These are phyloP conservation scores for Catocala sponsa DNA, from an alignment of 2,888 invertebrate species.

Conservation along the genomic window DNA sequence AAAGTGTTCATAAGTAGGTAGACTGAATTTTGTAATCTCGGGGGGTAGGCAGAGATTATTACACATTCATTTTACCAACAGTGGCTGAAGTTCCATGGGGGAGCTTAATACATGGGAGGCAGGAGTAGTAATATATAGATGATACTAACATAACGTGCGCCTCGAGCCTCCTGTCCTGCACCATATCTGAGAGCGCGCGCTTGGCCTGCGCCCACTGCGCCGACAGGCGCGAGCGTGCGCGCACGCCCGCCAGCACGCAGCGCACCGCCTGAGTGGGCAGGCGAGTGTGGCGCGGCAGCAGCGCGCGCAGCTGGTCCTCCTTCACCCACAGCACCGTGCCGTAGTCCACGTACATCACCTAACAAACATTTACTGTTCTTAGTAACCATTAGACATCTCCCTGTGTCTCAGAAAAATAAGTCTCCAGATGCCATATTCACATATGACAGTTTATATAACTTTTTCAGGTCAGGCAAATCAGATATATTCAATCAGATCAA, in stretches of 20 bases:
- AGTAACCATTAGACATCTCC: not conserved
- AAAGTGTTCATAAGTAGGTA: not conserved
- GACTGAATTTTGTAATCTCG: too few species aligned
- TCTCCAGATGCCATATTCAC: too few species aligned
- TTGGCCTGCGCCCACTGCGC: conserved; percentile 66
- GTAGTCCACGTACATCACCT: conserved; percentile 91
- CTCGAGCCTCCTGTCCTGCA: conserved; percentile 57
- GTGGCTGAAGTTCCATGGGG: too few species aligned
- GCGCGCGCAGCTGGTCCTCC: conserved; percentile 82
- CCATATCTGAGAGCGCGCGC: conserved; percentile 50
- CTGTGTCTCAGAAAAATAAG: too few species aligned
- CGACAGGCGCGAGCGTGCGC: conserved; percentile 51
- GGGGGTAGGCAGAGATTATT: too few species aligned
- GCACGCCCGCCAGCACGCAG: conserved; percentile 83
- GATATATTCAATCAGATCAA: too few species aligned
- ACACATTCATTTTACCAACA: too few species aligned
- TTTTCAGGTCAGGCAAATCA: too few species aligned
- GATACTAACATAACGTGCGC: conserved; percentile 70
- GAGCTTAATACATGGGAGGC: too few species aligned
- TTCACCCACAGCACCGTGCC: conserved; percentile 89
- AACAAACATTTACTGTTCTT: not conserved
- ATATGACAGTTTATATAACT: too few species aligned
- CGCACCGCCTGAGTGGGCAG: conserved; percentile 88
- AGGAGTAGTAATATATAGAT: not conserved
- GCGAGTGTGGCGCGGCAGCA: conserved; percentile 83